Conservation (phyloP, 1,140 invertebrate genomes). For the Laupala kohalensis region DNA sequence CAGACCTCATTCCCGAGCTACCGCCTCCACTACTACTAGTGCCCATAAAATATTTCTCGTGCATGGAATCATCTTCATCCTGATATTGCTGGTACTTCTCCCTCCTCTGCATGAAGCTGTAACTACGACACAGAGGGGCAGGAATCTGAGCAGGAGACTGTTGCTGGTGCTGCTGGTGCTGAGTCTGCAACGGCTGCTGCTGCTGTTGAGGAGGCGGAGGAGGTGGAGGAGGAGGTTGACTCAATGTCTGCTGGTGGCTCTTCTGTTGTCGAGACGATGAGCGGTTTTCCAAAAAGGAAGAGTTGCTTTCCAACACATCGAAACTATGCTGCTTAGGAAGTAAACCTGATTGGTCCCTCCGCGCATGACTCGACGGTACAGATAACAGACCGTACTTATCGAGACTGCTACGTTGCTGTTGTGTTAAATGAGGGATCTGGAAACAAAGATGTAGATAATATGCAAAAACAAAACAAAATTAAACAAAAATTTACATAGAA, state of each 20-base stretch:
- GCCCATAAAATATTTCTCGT: constrained; percentile 56
- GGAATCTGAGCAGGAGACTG: constrained; percentile 8
- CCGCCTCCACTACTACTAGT: constrained; percentile 20
- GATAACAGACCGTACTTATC: constrained; percentile 15
- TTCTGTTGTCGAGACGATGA: constrained; percentile 3
- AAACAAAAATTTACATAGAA: too few relatives aligned
- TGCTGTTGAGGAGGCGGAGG: constrained; percentile 1
- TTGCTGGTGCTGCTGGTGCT: constrained; percentile 3
- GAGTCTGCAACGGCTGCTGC: neutral
- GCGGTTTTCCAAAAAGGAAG: constrained; percentile 23
- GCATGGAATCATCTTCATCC: constrained; percentile 59
- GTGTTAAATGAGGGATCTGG: constrained; percentile 6
- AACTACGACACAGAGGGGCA: constrained; percentile 42
- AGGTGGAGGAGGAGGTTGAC: constrained; percentile 2
- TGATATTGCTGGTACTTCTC: constrained; percentile 11
- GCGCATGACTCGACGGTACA: constrained; percentile 3
- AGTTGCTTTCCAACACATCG: constrained; percentile 27
- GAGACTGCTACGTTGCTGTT: constrained; percentile 11
- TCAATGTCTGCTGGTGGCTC: neutral
- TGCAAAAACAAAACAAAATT: neutral
- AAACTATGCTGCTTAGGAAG: constrained; percentile 33
- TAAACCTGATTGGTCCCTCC: neutral
- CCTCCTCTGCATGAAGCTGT: constrained; percentile 53
- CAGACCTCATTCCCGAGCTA: constrained; percentile 23
- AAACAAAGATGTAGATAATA: constrained; percentile 1